Conservation (phyloP, 2,797 vertebrate genomes). For the Coregonus sp. region DNA sequence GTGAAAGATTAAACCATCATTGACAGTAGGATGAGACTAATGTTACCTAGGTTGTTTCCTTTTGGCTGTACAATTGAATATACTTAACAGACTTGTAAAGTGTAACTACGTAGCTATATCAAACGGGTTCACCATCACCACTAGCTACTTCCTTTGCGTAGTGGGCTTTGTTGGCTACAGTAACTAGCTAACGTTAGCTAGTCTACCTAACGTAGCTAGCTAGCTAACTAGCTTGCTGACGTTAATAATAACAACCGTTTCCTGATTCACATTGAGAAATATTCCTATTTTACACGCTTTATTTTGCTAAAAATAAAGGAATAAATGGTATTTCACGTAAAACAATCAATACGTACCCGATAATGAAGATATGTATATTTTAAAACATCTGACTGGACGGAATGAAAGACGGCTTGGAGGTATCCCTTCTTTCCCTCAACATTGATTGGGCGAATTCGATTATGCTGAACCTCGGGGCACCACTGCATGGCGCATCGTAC, state of each 20-base stretch:
- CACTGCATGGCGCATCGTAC: too few species aligned
- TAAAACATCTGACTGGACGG: background rate
- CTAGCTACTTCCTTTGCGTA: too few species aligned
- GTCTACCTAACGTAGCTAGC: too few species aligned
- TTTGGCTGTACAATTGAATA: too few species aligned
- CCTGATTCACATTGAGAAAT: background rate
- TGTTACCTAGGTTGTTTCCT: background rate
- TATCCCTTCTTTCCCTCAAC: background rate
- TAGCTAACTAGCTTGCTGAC: too few species aligned
- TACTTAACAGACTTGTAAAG: too few species aligned
- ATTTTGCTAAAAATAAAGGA: background rate
- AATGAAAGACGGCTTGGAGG: background rate
- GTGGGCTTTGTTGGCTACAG: too few species aligned
- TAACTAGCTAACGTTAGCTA: too few species aligned
- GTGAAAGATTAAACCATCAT: background rate
- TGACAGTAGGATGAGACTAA: background rate
- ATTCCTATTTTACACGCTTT: background rate
- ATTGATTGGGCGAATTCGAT: too few species aligned
- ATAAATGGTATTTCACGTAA: background rate
- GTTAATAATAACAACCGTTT: background rate
- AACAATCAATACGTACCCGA: conserved; percentile 4
- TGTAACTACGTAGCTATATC: too few species aligned
- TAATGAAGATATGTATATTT: background rate
- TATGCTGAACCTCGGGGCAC: too few species aligned
- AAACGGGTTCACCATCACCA: too few species aligned